Evolutionary conservation across 2,113 vertebrate genomes (phyloP).

Genomic region (Puffinus mauretanicus): DNA sequence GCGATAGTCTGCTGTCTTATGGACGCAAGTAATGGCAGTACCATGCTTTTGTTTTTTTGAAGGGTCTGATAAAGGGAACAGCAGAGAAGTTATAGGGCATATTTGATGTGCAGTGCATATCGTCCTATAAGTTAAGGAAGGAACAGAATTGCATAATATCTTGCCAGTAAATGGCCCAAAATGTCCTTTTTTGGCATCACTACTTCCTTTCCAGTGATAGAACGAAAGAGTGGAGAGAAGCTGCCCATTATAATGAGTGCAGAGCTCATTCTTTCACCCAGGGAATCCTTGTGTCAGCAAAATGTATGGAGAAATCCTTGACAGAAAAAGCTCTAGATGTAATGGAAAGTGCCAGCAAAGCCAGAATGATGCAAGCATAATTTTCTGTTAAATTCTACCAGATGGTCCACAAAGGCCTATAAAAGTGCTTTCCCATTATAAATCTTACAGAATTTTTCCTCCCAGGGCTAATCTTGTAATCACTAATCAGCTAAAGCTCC

Average conservation of each 20-base stretch:
- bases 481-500: constrained; percentile 14
- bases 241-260: not conserved
- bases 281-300: constrained; percentile 20
- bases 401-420: not conserved
- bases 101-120: not conserved
- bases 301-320: not conserved
- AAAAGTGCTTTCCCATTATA: constrained; percentile 22
- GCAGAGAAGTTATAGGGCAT: not conserved
- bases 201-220: not conserved
- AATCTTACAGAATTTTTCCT: constrained; percentile 23
- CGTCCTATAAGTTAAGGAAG: not conserved
- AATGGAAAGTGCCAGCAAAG: constrained; percentile 12
- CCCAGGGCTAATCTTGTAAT: constrained; percentile 12
- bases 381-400: constrained; percentile 35
- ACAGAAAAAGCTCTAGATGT: not conserved
- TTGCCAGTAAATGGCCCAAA: not conserved
- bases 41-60: not conserved
- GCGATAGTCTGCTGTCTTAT: not conserved
- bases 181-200: not conserved
- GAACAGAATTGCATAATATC: not conserved
- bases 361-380: not conserved
- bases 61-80: not conserved
- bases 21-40: not conserved
- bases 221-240: not conserved
- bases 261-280: not conserved